Evolutionary conservation across 2,113 vertebrate genomes (phyloP).

Genomic region (Fulica atra): DNA sequence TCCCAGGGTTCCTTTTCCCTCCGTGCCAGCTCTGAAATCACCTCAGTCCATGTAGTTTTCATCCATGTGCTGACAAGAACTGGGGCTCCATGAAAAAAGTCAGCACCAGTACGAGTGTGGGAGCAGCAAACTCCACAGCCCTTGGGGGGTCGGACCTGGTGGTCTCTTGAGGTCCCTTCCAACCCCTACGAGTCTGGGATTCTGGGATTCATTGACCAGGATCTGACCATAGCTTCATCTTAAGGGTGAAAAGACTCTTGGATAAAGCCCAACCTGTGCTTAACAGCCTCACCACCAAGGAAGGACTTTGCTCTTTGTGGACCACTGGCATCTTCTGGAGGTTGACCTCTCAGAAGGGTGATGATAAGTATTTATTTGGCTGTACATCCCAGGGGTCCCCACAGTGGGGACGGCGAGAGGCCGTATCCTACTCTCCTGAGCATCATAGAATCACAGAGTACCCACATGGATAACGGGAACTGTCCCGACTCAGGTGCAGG

Average conservation of each 20-base stretch:
- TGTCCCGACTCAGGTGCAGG: no score
- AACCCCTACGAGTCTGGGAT: no score
- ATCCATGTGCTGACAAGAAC: background rate
- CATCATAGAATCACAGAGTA: background rate
- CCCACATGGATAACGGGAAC: no score
- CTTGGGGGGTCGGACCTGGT: no score
- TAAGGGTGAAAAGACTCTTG: background rate
- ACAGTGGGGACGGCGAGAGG: fast-evolving
- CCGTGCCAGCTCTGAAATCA: background rate
- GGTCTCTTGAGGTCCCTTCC: no score
- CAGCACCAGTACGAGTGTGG: background rate
- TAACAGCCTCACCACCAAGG: background rate
- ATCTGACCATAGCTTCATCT: no score
- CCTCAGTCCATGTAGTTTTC: background rate
- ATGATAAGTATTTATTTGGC: background rate
- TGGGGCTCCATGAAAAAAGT: background rate
- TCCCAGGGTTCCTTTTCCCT: background rate
- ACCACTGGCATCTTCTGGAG: background rate
- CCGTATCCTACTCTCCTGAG: fast-evolving
- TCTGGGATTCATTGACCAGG: no score
- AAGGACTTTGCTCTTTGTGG: background rate
- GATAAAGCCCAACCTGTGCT: background rate
- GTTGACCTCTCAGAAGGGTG: background rate
- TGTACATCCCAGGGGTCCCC: no score
- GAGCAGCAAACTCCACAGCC: background rate